phyloP scores from a whole-genome alignment of 2,113 vertebrate species.

The Cnemophilus loriae region DNA sequence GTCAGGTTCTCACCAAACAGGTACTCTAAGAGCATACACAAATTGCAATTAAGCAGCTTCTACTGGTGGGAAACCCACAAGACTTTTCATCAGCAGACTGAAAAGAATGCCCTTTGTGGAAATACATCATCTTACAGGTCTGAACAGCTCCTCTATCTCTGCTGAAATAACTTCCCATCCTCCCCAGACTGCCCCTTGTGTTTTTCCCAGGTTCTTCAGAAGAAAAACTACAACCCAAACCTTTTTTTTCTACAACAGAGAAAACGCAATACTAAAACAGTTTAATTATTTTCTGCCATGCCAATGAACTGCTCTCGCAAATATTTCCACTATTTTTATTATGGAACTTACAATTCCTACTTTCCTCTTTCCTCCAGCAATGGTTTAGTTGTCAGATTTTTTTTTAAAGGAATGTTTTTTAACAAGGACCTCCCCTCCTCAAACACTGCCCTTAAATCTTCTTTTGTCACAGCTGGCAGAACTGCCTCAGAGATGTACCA shows the following conservation, averaged over 20 bases:
- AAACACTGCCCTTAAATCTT: background rate
- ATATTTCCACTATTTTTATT: background rate
- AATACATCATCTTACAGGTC: conserved; percentile 32
- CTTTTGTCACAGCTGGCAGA: background rate
- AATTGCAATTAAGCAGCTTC: conserved; percentile 48
- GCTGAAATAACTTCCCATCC: background rate
- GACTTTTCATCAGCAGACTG: conserved; percentile 44
- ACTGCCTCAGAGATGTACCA: background rate
- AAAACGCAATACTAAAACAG: background rate
- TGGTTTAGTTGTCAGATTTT: background rate
- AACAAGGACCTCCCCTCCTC: background rate
- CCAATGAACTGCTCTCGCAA: background rate
- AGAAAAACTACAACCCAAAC: background rate
- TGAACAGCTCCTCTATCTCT: background rate
- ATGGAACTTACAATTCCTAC: background rate
- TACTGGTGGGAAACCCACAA: conserved; percentile 62
- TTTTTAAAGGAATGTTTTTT: background rate
- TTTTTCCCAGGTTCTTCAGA: background rate
- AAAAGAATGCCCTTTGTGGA: conserved; percentile 19
- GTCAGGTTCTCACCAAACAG: conserved; percentile 72
- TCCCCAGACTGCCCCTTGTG: background rate
- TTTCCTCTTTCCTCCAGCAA: background rate
- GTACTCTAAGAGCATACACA: conserved; percentile 55
- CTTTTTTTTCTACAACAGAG: background rate
- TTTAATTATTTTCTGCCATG: background rate